Evolutionary conservation across 2,113 vertebrate species (phyloP).

Genomic region (Sylvietta virens): DNA sequence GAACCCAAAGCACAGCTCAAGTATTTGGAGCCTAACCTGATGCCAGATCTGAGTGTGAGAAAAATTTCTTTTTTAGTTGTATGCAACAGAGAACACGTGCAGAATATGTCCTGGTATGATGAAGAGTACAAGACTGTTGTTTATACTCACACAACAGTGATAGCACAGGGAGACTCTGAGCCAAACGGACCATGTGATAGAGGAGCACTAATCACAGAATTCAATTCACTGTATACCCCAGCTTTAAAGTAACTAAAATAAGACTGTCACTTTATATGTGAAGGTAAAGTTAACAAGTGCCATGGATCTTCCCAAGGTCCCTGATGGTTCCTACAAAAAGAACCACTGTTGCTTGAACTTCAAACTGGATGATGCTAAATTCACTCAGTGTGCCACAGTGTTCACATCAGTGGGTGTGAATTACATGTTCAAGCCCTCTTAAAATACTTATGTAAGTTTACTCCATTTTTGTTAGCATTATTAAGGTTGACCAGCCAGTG

Average conservation of each 20-base stretch:
- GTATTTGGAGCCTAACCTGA: background rate
- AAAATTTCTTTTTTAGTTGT: background rate
- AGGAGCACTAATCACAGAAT: background rate
- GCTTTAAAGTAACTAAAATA: background rate
- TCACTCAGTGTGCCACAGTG: background rate
- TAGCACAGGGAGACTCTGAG: background rate
- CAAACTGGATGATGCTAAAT: background rate
- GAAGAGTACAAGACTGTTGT: background rate
- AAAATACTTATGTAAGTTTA: background rate
- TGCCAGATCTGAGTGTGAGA: background rate
- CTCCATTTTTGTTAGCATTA: background rate
- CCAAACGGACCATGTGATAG: background rate
- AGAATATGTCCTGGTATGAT: background rate
- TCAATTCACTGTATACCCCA: background rate
- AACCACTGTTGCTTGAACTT: background rate
- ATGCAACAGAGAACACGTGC: background rate
- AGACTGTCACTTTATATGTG: background rate
- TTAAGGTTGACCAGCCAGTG: background rate
- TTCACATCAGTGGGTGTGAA: background rate
- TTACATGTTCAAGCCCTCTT: background rate
- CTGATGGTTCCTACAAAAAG: background rate
- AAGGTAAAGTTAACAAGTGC: background rate
- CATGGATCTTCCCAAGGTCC: background rate
- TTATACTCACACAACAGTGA: background rate
- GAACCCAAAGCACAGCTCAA: background rate